Evolutionary conservation across 2,888 invertebrate species (phyloP), one percentile per base, ranked within the genome.

Genomic region (Eupithecia dodoneata): DNA sequence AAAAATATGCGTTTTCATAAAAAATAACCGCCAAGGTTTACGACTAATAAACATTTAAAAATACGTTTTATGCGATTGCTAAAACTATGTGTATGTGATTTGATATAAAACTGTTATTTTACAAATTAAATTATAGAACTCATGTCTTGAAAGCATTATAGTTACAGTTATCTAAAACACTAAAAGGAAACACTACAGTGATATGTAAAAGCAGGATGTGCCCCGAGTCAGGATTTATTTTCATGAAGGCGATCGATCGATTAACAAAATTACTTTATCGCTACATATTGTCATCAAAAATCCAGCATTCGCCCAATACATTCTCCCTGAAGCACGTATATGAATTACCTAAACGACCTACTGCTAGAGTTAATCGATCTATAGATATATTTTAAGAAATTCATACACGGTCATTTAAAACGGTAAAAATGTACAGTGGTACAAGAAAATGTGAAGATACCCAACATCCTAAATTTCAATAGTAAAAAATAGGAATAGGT

Each of bases 401-500:
- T 90, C 89, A 88, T 90, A 88, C 87, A 89, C 89, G 87, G 89
- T 89, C 84, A 84, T 86, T 85, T 79, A 86, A 82, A 82, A 81
- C 76, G 82, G 77, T 80, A 81, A 75, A 81, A 81, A 74, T 76
- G 84, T 87, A 89, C 84, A 88, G 86, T 87, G 88, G 87, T 88
- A 89, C 87, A 70, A 87, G 88, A 89, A 89, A 88, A 89, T 89
- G 90, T 90, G 90, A 92, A 89, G 89, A 89, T 84, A 81, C 86
- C 80, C 85, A 91, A 93, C 87, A 87, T 83, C 87, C 86, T 88
- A 89, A 82, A 86, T 85, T 87, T 83, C 82, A 84, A 84, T 90
- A 90, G 88, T 89, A 91, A 86, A 92, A 92, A 91, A 88, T 88
- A 92, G 90, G 90, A 92, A 90, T 88, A 89, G 91, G 91, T 94